Evolutionary conservation across 1,140 invertebrate genomes (phyloP), one percentile per base, ranked within the genome.

Genomic region (Andricus grossulariae): DNA sequence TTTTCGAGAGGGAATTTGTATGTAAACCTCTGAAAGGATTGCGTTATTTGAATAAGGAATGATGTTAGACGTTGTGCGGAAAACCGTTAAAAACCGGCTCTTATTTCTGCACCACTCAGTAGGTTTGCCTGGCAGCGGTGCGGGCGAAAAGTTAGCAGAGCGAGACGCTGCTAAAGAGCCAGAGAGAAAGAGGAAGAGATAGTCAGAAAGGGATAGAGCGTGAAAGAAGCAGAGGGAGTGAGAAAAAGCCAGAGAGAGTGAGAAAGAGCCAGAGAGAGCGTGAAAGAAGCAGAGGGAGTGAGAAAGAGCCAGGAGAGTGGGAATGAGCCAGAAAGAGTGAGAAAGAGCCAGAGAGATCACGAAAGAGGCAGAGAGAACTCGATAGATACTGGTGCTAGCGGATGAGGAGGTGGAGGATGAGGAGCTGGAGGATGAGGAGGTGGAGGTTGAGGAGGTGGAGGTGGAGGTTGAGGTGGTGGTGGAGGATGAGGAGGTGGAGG

Each of bases 241-340:
- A 75, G 77, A 12, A 54, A 50, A 21, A 32, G 21, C 60, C 19
- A 77, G 19, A 57, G 73, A 10, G 60, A 39, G 77, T 74, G 49
- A 49, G 57, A 72, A 21, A 49, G 75, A 60, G 60, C 25, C 25
- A 32, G 4, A 51, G 55, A 75, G 72, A 77, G 51, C 52, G 55
- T 45, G 66, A 66, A 74, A 71, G 66, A 76, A 51, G 76, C 25
- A 66, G 50, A 76, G 52, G 76, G 21, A 57, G 51, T 7, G 10
- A 75, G 77, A 12, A 54, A 50, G 57, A 32, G 21, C 15, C 32
- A n/a, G n/a, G n/a, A 32, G 25, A 32, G 57, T 19, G 52, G 73
- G 78, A 50, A 71, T 50, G 57, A 60, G 15, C 60, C 19, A 77
- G 32, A 60, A 13, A 54, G 74, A 77, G 60, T 49, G 77, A 51